Conservation (phyloP, 1,140 invertebrate species). For the Meloidogyne hapla region DNA sequence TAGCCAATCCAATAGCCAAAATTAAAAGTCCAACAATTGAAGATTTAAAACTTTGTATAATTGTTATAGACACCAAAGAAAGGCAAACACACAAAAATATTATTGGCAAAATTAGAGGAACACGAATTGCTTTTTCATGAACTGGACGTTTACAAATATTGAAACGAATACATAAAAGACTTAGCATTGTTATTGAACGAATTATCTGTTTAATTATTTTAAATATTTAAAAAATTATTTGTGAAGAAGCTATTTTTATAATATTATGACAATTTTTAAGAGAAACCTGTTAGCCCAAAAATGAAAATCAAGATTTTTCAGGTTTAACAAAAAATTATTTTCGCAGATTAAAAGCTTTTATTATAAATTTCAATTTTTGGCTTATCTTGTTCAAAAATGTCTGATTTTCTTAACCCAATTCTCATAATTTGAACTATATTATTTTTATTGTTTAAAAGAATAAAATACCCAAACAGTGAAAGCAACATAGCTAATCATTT, state of each 20-base stretch:
- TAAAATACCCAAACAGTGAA: conserved; percentile 41
- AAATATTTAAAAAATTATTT: conserved; percentile 20
- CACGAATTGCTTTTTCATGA: conserved; percentile 48
- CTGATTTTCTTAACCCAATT: too few species aligned
- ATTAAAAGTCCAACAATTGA: conserved; percentile 29
- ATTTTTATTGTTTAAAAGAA: neutral
- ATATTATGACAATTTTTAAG: conserved; percentile 53
- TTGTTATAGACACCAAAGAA: conserved; percentile 39
- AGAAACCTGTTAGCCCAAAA: too few species aligned
- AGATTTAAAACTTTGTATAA: conserved; percentile 36
- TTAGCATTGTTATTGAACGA: conserved; percentile 43
- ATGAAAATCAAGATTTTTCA: too few species aligned
- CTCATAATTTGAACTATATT: too few species aligned
- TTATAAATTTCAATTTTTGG: too few species aligned
- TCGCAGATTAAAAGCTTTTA: too few species aligned
- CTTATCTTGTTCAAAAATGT: conserved; percentile 36
- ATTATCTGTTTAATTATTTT: conserved; percentile 24
- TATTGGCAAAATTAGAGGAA: conserved; percentile 45
- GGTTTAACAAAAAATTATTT: too few species aligned
- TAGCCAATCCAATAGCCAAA: conserved; percentile 20
- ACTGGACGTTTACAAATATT: conserved; percentile 30
- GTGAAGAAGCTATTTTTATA: neutral
- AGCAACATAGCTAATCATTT: conserved; percentile 40
- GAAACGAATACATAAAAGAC: conserved; percentile 41
- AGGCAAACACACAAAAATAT: conserved; percentile 45